Percentiles rank a stretch among this genome's conserved stretches.
Evolutionary conservation across 2,113 vertebrate species (phyloP).

Genomic region (Ailuropoda melanoleuca): DNA sequence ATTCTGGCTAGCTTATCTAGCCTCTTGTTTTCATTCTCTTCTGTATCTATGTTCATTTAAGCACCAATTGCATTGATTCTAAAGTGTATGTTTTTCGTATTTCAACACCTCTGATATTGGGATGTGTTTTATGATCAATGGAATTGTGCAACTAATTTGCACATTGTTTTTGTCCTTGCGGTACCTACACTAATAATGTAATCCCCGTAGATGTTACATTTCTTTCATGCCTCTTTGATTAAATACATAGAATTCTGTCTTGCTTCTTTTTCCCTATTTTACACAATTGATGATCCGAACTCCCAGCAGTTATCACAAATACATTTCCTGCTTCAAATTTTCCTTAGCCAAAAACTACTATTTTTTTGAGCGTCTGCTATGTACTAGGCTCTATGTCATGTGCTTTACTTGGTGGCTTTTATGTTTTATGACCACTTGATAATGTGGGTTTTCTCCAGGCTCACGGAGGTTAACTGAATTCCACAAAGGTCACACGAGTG

Average conservation of each 20-base stretch:
- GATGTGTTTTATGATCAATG: background rate
- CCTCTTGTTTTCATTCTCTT: background rate
- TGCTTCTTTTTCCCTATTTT: background rate
- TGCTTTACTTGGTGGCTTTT: background rate
- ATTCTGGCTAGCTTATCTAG: background rate
- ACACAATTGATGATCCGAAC: background rate
- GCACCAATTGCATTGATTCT: background rate
- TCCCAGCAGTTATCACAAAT: background rate
- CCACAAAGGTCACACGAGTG: background rate
- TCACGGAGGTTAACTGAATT: background rate
- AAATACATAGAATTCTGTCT: background rate
- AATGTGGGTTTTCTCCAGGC: background rate
- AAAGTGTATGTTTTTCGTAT: background rate
- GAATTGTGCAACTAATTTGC: background rate
- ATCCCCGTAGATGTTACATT: background rate
- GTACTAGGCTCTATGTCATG: background rate
- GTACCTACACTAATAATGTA: background rate
- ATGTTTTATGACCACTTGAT: background rate
- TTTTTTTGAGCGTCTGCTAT: background rate
- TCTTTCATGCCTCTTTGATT: background rate
- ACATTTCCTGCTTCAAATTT: background rate
- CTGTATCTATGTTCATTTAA: background rate
- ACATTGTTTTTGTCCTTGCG: background rate
- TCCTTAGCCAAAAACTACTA: background rate
- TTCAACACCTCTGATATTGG: background rate